Evolutionary conservation across 2,113 vertebrate genomes (phyloP).

Genomic region (Callaeas wilsoni): DNA sequence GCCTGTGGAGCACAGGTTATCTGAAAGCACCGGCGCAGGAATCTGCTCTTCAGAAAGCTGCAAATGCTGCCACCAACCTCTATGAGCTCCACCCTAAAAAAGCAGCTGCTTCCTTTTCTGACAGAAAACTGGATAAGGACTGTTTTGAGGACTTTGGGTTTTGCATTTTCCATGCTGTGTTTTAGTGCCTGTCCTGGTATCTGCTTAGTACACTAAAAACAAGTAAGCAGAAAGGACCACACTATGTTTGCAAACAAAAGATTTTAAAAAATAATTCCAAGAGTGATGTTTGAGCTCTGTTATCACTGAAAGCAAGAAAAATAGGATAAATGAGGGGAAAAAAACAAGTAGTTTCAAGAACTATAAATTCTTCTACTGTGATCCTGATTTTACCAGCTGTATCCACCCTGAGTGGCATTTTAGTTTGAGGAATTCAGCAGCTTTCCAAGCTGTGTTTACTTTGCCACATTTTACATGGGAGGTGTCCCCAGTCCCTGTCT

Average conservation of each 20-base stretch:
- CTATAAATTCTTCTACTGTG: not conserved
- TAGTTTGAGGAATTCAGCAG: not conserved
- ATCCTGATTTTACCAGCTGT: not conserved
- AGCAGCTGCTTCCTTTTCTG: not conserved
- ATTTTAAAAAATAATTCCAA: not conserved
- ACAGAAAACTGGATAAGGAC: not conserved
- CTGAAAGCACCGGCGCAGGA: not conserved
- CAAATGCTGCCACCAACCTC: not conserved
- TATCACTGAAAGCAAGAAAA: not conserved
- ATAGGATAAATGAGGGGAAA: not conserved
- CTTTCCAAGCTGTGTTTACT: not conserved
- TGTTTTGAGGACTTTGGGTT: not conserved
- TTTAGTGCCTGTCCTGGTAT: not conserved
- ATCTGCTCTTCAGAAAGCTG: not conserved
- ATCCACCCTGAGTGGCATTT: not conserved
- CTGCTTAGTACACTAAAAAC: not conserved
- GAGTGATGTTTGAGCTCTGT: not conserved
- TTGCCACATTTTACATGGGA: not conserved
- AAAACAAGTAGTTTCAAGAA: not conserved
- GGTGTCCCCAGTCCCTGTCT: not conserved
- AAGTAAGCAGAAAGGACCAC: not conserved
- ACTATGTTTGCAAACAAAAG: not conserved
- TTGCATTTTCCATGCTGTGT: not conserved
- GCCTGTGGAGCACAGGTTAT: not conserved
- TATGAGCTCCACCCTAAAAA: not conserved